A percentile compares a stretch with the other conserved stretches of the same genome.
Evolutionary conservation across 1,140 invertebrate species (phyloP).

Genomic region (Coenobita brevimanus): DNA sequence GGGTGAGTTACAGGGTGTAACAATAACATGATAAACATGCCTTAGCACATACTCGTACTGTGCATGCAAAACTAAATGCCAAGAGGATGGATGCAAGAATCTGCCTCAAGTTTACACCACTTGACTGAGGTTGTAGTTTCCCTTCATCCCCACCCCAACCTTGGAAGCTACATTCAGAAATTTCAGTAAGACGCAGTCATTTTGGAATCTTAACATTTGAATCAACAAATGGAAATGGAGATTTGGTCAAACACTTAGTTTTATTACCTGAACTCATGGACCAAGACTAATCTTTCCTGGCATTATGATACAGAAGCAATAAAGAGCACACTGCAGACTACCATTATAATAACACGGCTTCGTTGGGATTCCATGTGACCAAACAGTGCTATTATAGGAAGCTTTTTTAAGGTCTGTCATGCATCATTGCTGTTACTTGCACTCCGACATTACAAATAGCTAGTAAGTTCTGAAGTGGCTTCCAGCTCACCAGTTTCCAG

Average conservation of each 20-base stretch:
- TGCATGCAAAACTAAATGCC: not conserved
- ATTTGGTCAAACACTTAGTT: conserved; percentile 34
- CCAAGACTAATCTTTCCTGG: conserved; percentile 45
- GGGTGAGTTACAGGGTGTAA: no score
- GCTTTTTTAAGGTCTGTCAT: conserved; percentile 63
- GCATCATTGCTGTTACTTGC: conserved; percentile 54
- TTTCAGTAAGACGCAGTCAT: conserved; percentile 36
- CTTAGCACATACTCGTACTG: no score
- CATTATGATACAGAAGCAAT: conserved; percentile 63
- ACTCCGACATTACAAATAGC: conserved; percentile 57
- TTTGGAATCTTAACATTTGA: conserved; percentile 58
- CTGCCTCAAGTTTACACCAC: conserved; percentile 45
- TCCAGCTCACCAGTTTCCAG: conserved; percentile 56
- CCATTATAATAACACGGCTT: conserved; percentile 39
- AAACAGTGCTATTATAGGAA: conserved; percentile 50
- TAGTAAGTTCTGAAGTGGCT: conserved; percentile 65
- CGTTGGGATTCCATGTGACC: conserved; percentile 63
- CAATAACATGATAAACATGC: no score
- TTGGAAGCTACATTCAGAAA: conserved; percentile 62
- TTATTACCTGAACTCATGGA: conserved; percentile 4
- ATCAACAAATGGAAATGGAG: conserved; percentile 23
- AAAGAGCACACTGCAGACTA: conserved; percentile 43
- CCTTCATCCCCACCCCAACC: conserved; percentile 43
- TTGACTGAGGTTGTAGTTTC: conserved; percentile 51
- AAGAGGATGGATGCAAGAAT: not conserved